These are phyloP conservation scores for Porites lobata DNA, from an alignment of 92 coral and sea anemone genomes.

Conservation along the genomic window DNA sequence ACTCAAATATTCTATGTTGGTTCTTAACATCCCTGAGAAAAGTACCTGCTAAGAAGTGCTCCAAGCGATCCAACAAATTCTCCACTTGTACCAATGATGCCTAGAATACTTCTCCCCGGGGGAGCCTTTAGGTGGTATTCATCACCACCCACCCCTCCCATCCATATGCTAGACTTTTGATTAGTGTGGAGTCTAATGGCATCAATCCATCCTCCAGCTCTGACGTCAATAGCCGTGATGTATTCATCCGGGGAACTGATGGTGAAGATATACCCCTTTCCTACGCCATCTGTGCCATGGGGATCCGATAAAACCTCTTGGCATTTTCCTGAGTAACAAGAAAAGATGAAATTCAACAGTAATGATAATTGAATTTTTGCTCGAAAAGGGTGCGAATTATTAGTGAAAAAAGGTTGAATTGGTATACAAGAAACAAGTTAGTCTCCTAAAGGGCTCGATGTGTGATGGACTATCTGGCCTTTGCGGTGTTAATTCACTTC, in stretches of 20 bases:
- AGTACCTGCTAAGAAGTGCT: slow-evolving; percentile 73
- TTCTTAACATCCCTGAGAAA: not conserved
- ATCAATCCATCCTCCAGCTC: slow-evolving; percentile 98
- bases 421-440: too few species aligned
- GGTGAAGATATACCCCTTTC: slow-evolving; percentile 69
- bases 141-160: slow-evolving; percentile 98
- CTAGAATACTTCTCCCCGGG: slow-evolving; percentile 66
- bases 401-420: too few species aligned
- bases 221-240: slow-evolving; percentile 81
- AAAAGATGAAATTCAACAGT: not conserved
- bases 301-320: slow-evolving; percentile 72
- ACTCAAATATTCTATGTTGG: too few species aligned
- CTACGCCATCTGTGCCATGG: slow-evolving; percentile 64
- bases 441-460: too few species aligned
- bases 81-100: slow-evolving; percentile 93
- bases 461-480: too few species aligned
- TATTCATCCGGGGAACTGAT: slow-evolving; percentile 79
- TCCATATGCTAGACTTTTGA: slow-evolving; percentile 91
- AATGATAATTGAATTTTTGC: too few species aligned
- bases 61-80: slow-evolving; percentile 86
- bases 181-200: slow-evolving; percentile 95
- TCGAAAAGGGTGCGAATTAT: too few species aligned
- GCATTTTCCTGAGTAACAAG: slow-evolving; percentile 33
- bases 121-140: slow-evolving; percentile 78
- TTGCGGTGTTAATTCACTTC: too few species aligned